Evolutionary conservation across 2,888 invertebrate genomes (phyloP), one percentile per base, ranked within the genome.

Genomic region (Gisinianus flammeolus): DNA sequence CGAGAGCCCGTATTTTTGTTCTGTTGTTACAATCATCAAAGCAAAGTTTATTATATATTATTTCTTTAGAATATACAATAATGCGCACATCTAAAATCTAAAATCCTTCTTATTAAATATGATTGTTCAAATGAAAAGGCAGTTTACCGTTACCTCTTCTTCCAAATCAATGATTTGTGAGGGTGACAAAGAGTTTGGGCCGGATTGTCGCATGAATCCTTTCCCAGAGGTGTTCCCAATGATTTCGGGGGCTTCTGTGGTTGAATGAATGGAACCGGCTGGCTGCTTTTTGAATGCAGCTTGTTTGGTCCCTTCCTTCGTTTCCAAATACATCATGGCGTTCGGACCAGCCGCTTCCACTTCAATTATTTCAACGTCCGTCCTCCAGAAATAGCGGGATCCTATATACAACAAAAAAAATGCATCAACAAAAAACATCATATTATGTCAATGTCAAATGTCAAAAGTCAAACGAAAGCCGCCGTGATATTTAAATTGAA

Each of bases 361-460:
- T 79, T 81, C 72, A 52, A 71, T n/a, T 10, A 81, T 81, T 64
- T 79, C 76, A 22, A 80, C 80, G 67, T 74, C 75, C 0, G 79
- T 80, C n/a, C 74, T 67, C 81, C 81, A 81, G 68, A 78, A 81
- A 30, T 69, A 69, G 31, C 75, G 44, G 6, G 78, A 72, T n/a
- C n/a, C n/a, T n/a, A n/a, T n/a, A n/a, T n/a, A n/a, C n/a, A n/a
- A n/a, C n/a, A n/a, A n/a, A n/a, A n/a, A n/a, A n/a, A n/a, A n/a
- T n/a, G n/a, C n/a, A n/a, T n/a, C n/a, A n/a, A n/a, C n/a, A n/a
- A n/a, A n/a, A n/a, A n/a, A n/a, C n/a, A n/a, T n/a, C n/a, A n/a
- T n/a, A n/a, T n/a, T n/a, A n/a, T n/a, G n/a, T n/a, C n/a, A n/a
- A n/a, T n/a, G n/a, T n/a, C n/a, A n/a, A n/a, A n/a, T n/a, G n/a